phyloP scores from a whole-genome alignment of 2,888 invertebrate genomes.

The Agelastica alni region DNA sequence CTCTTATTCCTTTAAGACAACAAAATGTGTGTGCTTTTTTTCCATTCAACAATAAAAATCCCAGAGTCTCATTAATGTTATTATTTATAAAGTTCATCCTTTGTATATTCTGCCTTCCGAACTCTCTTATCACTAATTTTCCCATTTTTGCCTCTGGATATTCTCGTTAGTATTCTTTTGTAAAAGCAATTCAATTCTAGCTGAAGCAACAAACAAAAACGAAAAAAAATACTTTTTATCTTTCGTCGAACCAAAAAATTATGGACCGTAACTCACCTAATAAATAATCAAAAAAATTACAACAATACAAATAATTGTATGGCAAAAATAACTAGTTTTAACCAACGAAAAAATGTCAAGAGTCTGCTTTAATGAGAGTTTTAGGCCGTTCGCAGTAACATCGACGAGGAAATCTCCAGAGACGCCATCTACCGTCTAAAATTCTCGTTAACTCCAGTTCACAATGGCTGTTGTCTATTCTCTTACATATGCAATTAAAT shows the following conservation, averaged over 20 bases:
- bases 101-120: constrained; percentile 3
- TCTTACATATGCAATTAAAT: constrained; percentile 49
- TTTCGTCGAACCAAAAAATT: too few species aligned
- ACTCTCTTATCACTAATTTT: constrained; percentile 11
- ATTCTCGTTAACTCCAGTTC: constrained; percentile 48
- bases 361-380: too few species aligned
- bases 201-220: background rate
- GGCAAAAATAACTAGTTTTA: too few species aligned
- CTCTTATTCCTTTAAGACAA: background rate
- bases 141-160: constrained; percentile 11
- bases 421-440: constrained; percentile 43
- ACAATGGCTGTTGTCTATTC: constrained; percentile 48
- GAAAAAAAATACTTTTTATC: background rate
- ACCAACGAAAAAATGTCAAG: too few species aligned
- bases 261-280: too few species aligned
- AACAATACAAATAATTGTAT: too few species aligned
- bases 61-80: constrained; percentile 5
- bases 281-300: too few species aligned
- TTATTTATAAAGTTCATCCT: constrained; percentile 11
- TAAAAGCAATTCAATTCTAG: constrained; percentile 1
- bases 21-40: background rate
- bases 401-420: constrained; percentile 31
- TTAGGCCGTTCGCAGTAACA: background rate
- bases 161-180: constrained; percentile 8
- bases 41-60: constrained; percentile 1